Conservation (phyloP, 2,797 vertebrate genomes). For the Gallirallus australis region DNA sequence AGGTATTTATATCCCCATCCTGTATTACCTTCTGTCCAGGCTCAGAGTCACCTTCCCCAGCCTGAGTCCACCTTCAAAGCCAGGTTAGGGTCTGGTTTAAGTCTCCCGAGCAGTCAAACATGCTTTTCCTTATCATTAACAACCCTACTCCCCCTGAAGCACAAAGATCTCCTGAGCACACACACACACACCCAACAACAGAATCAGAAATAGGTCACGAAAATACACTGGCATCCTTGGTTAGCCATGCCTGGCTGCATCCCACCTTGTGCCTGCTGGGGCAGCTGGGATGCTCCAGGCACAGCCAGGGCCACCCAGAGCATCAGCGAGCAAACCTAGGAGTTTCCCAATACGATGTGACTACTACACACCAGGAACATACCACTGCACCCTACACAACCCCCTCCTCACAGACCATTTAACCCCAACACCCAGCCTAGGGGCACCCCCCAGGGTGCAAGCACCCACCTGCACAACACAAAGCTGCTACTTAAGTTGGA, state of each 20-base stretch:
- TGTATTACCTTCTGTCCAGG: fast-evolving
- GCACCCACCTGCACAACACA: fast-evolving
- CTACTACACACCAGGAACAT: fast-evolving
- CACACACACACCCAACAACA: not conserved
- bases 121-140: not conserved
- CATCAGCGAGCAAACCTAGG: not conserved
- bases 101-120: not conserved
- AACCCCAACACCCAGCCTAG: fast-evolving
- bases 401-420: not conserved
- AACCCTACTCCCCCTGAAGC: not conserved
- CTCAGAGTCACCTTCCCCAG: not conserved
- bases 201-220: conserved; percentile 58
- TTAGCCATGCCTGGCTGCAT: conserved; percentile 7
- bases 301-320: not conserved
- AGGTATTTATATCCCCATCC: not conserved
- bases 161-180: not conserved
- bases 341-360: fast-evolving
- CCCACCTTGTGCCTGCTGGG: not conserved
- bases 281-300: conserved; percentile 10
- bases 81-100: not conserved
- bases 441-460: not conserved
- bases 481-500: conserved; percentile 12
- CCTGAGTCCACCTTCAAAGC: not conserved
- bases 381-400: not conserved
- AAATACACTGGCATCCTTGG: not conserved